These are phyloP conservation scores for Discoglossus pictus DNA, from an alignment of 2,797 vertebrate genomes.

Conservation along the genomic window DNA sequence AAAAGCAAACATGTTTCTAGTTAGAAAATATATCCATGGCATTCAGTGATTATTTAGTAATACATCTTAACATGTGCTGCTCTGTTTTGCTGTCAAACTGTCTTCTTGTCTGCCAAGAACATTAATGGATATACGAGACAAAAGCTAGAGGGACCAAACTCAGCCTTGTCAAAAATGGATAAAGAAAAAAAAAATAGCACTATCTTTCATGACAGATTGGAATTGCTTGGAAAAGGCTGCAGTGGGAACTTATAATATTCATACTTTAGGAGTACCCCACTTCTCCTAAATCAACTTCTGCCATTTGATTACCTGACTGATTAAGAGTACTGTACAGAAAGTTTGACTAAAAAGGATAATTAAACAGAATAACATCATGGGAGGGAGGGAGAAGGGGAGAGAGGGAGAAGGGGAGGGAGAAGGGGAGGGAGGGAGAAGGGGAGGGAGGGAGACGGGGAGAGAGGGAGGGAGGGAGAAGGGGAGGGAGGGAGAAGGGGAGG, in stretches of 20 bases:
- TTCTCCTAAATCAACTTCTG: no score
- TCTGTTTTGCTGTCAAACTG: slow-evolving; percentile 22
- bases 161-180: background rate
- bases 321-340: no score
- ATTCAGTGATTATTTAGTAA: slow-evolving; percentile 7
- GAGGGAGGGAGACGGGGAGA: no score
- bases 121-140: slow-evolving; percentile 27
- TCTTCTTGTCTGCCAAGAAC: slow-evolving; percentile 24
- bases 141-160: slow-evolving; percentile 11
- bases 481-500: no score
- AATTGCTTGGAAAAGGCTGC: background rate
- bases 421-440: no score
- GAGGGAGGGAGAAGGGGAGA: no score
- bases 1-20: background rate
- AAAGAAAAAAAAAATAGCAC: background rate
- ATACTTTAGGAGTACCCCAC: no score
- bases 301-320: no score
- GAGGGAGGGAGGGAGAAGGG: no score
- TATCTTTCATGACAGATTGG: slow-evolving; percentile 7
- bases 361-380: no score
- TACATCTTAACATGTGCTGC: slow-evolving; percentile 26
- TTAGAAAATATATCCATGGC: slow-evolving; percentile 1
- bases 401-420: no score
- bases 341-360: no score
- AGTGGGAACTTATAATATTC: background rate